phyloP scores from a whole-genome alignment of 2,797 vertebrate genomes.

The Neosalanx taihuensis region DNA sequence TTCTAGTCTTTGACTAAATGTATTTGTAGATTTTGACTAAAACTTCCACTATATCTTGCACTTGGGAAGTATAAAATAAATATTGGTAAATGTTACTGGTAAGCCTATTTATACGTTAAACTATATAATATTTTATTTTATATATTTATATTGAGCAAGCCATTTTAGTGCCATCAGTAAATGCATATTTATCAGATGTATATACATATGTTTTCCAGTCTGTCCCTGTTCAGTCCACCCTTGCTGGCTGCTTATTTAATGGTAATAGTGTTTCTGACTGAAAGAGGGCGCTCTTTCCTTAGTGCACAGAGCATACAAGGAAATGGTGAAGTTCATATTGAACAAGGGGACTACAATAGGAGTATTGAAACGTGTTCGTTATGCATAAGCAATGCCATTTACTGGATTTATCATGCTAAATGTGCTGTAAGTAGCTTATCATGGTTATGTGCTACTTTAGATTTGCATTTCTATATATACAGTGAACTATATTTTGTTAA shows the following conservation, averaged over 20 bases:
- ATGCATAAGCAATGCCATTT: slow-evolving; percentile 5
- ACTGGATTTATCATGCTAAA: slow-evolving; percentile 19
- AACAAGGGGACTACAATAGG: slow-evolving; percentile 31
- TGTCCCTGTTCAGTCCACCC: slow-evolving; percentile 14
- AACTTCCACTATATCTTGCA: slow-evolving; percentile 39
- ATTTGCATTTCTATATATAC: slow-evolving; percentile 32
- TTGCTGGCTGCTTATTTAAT: slow-evolving; percentile 25
- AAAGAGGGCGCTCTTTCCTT: slow-evolving; percentile 40
- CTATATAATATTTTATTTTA: slow-evolving; percentile 57
- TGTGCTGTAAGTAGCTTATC: slow-evolving; percentile 23
- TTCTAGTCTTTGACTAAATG: slow-evolving; percentile 37
- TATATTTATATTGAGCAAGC: slow-evolving; percentile 38
- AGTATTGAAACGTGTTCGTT: slow-evolving; percentile 4
- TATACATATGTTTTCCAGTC: slow-evolving; percentile 33
- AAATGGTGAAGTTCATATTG: slow-evolving; percentile 42
- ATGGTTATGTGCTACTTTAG: slow-evolving; percentile 43
- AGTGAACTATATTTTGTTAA: slow-evolving; percentile 4
- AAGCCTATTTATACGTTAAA: slow-evolving; percentile 51
- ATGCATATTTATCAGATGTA: slow-evolving; percentile 38
- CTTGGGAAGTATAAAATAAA: slow-evolving; percentile 46
- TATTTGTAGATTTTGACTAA: slow-evolving; percentile 28
- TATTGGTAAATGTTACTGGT: slow-evolving; percentile 39
- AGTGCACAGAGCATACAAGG: slow-evolving; percentile 29
- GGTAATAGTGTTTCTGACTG: slow-evolving; percentile 31
- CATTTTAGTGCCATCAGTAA: slow-evolving; percentile 54